Percentiles rank a stretch among this genome's conserved stretches.
phyloP scores from a whole-genome alignment of 2,797 vertebrate species.

The Sebastes iracundus region DNA sequence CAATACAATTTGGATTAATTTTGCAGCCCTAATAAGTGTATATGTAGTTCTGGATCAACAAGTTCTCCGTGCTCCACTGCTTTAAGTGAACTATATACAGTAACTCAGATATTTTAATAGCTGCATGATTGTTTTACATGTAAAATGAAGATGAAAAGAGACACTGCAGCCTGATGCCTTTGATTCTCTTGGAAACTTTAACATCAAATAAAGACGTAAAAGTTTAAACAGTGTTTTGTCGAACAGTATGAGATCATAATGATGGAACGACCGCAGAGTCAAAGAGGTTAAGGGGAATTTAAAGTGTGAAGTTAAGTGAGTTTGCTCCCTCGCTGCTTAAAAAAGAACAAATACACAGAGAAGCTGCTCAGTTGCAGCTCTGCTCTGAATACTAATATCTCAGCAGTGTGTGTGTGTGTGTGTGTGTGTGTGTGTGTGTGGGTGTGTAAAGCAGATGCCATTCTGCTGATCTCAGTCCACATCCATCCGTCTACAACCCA shows the following conservation, averaged over 20 bases:
- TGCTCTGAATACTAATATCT: conserved; percentile 48
- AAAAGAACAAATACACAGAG: conserved; percentile 32
- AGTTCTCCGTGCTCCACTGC: background rate
- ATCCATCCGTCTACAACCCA: conserved; percentile 57
- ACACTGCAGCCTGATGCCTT: background rate
- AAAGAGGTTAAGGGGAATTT: conserved; percentile 18
- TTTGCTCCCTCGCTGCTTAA: background rate
- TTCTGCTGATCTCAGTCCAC: conserved; percentile 71
- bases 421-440: conserved; percentile 33
- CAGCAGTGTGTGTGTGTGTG: conserved; percentile 13
- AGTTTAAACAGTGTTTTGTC: background rate
- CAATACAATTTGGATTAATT: no score
- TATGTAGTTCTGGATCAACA: background rate
- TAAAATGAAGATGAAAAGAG: background rate
- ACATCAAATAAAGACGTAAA: background rate
- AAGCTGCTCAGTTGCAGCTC: conserved; percentile 47
- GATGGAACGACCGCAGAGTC: background rate
- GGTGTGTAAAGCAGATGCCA: conserved; percentile 69
- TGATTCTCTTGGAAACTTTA: background rate
- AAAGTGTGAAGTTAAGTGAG: conserved; percentile 11
- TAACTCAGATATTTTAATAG: background rate
- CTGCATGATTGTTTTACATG: background rate
- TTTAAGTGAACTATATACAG: background rate
- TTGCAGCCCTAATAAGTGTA: no score
- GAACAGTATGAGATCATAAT: background rate